Evolutionary conservation across 2,797 vertebrate genomes (phyloP).

Genomic region (Gymnodraco acuticeps): DNA sequence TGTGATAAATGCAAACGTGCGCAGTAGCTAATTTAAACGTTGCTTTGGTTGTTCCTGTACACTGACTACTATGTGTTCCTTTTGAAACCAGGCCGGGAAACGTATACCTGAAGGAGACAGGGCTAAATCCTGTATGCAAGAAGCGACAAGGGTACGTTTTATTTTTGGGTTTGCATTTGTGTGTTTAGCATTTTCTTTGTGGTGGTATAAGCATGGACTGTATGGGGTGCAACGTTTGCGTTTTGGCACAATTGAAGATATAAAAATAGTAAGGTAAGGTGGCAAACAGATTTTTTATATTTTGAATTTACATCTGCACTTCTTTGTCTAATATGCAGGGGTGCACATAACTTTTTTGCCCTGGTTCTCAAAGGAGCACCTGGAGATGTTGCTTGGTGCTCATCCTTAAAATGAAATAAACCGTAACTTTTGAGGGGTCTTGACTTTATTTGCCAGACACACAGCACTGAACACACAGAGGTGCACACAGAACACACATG

Average conservation of each 20-base stretch:
- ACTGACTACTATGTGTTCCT: background rate
- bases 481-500: too few relatives aligned
- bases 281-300: background rate
- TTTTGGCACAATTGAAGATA: background rate
- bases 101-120: slow-evolving; percentile 68
- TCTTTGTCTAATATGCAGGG: background rate
- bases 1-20: background rate
- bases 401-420: too few relatives aligned
- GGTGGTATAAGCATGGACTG: too few relatives aligned
- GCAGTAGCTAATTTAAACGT: background rate
- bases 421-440: too few relatives aligned
- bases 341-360: too few relatives aligned
- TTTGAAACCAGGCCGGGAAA: slow-evolving; percentile 85
- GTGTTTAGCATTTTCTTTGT: background rate
- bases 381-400: too few relatives aligned
- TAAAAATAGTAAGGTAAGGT: background rate
- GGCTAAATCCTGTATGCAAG: slow-evolving; percentile 80
- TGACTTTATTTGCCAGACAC: too few relatives aligned
- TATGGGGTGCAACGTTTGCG: too few relatives aligned
- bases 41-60: background rate
- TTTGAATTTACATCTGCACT: background rate
- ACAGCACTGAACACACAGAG: too few relatives aligned
- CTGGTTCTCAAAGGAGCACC: too few relatives aligned
- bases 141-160: slow-evolving; percentile 81
- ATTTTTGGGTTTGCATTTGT: background rate